phyloP scores from a whole-genome alignment of 2,113 vertebrate species.

The Pyrgilauda ruficollis region DNA sequence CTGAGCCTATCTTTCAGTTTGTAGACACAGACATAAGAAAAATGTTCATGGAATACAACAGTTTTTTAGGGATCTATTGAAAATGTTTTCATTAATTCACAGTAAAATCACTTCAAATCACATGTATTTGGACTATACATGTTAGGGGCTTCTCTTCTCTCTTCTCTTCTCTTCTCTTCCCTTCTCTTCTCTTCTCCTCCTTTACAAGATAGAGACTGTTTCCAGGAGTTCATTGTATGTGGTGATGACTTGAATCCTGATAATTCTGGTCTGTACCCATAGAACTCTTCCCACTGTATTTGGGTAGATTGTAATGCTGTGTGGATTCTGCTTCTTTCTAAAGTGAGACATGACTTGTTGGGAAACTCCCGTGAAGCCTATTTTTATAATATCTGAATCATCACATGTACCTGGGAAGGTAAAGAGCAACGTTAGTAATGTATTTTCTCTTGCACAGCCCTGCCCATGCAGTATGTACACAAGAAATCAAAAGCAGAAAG shows the following conservation, averaged over 20 bases:
- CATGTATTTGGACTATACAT: neutral
- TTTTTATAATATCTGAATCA: conserved; percentile 15
- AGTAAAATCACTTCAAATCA: neutral
- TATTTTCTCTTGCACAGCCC: conserved; percentile 21
- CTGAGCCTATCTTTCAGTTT: neutral
- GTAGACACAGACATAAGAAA: neutral
- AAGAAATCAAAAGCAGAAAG: conserved; percentile 34
- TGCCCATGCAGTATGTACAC: neutral
- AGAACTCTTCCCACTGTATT: neutral
- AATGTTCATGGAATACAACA: neutral
- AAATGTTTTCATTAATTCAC: neutral
- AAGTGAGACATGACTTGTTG: neutral
- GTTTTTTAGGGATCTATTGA: neutral
- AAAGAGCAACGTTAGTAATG: neutral
- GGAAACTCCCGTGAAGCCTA: neutral
- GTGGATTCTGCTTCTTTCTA: neutral
- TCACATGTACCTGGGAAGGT: neutral
- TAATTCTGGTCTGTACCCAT: neutral
- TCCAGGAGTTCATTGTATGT: neutral
- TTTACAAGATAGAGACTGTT: neutral
- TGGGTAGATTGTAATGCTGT: neutral
- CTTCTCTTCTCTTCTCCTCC: neutral
- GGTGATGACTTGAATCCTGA: neutral
- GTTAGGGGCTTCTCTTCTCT: neutral
- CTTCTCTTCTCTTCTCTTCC: neutral